phyloP scores from a whole-genome alignment of 2,113 vertebrate genomes.

The Centropus bengalensis region DNA sequence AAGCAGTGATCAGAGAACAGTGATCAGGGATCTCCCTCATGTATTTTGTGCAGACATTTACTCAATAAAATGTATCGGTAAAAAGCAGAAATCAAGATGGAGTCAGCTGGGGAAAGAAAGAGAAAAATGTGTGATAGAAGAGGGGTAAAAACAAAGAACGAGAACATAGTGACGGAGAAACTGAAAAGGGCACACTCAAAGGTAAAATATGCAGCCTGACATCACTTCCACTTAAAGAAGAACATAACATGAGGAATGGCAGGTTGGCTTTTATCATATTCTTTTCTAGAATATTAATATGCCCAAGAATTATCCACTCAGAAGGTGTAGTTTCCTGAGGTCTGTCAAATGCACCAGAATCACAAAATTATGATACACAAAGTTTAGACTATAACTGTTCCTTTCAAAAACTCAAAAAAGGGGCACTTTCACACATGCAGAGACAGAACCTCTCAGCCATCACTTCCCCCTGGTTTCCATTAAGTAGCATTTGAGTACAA shows the following conservation, averaged over 20 bases:
- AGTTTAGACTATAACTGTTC: neutral
- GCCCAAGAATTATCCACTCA: neutral
- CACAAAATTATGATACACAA: neutral
- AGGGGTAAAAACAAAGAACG: neutral
- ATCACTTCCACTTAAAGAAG: neutral
- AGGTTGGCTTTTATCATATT: neutral
- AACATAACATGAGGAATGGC: neutral
- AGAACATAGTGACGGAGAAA: neutral
- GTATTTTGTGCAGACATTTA: neutral
- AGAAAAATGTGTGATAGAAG: neutral
- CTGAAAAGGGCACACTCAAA: neutral
- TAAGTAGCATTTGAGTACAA: conserved; percentile 2
- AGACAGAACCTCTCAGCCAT: neutral
- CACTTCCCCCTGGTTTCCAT: neutral
- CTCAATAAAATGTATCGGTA: neutral
- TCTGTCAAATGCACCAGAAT: neutral
- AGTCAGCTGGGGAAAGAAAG: neutral
- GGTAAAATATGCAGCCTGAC: neutral
- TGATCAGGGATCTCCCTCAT: neutral
- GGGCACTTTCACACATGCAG: neutral
- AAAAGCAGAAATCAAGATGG: neutral
- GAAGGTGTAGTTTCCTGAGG: neutral
- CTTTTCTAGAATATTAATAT: neutral
- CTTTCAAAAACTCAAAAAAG: neutral
- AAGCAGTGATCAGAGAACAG: neutral